Evolutionary conservation across 2,888 invertebrate species (phyloP).

Genomic region (Lasioglossum lativentre): DNA sequence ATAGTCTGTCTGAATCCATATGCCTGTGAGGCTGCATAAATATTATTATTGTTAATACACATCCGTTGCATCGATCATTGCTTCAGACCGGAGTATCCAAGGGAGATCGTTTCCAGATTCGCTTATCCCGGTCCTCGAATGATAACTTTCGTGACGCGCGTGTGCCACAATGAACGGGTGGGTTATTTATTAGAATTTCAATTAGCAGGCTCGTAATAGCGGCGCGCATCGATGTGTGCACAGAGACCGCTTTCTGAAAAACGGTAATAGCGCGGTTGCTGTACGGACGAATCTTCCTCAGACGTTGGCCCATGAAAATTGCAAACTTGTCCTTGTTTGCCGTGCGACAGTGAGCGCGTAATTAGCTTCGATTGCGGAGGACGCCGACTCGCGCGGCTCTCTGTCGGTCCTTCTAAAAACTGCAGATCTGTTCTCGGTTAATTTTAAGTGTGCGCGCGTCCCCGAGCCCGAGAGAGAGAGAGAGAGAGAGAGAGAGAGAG

Average conservation of each 20-base stretch:
- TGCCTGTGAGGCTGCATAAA: too few relatives aligned
- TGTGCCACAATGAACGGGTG: background rate
- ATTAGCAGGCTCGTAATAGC: background rate
- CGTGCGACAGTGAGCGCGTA: slow-evolving; percentile 29
- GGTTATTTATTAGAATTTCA: slow-evolving; percentile 10
- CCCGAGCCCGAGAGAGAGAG: too few relatives aligned
- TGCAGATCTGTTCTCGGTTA: background rate
- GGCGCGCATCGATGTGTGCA: background rate
- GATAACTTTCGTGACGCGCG: too few relatives aligned
- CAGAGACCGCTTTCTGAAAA: background rate
- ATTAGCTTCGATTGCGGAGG: slow-evolving; percentile 42
- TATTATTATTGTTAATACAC: too few relatives aligned
- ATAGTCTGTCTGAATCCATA: too few relatives aligned
- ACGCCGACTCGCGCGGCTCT: background rate
- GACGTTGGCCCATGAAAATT: slow-evolving; percentile 52
- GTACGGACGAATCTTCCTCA: slow-evolving; percentile 12
- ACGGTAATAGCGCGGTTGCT: background rate
- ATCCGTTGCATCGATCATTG: too few relatives aligned
- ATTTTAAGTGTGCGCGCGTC: slow-evolving; percentile 8
- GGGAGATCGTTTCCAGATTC: background rate
- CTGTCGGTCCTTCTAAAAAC: background rate
- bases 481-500: too few relatives aligned
- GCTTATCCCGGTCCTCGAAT: too few relatives aligned
- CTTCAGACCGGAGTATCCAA: too few relatives aligned
- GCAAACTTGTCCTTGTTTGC: slow-evolving; percentile 50